Evolutionary conservation across 2,888 invertebrate genomes (phyloP).

Genomic region (Marasmarcha lunaedactyla): DNA sequence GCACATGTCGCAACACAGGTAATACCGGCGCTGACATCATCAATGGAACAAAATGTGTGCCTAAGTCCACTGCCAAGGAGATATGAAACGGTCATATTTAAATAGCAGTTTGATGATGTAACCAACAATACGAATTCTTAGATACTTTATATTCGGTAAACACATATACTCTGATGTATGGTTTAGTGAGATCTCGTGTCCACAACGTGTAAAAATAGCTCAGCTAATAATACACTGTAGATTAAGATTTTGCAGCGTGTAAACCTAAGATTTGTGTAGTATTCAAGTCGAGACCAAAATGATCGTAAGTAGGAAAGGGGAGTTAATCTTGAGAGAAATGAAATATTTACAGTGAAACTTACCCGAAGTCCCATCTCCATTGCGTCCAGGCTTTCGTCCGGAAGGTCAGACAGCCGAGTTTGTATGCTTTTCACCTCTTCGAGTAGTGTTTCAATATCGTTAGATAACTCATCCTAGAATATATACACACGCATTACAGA

Average conservation of each 20-base stretch:
- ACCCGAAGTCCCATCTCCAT: constrained; percentile 82
- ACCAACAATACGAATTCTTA: background rate
- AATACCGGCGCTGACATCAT: constrained; percentile 50
- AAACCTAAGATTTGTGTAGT: background rate
- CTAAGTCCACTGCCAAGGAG: constrained; percentile 32
- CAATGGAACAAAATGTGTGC: constrained; percentile 21
- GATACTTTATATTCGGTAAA: no score
- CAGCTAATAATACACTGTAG: no score
- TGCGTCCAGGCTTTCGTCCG: constrained; percentile 76
- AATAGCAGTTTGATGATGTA: background rate
- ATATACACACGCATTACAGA: constrained; percentile 59
- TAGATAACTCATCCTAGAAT: constrained; percentile 73
- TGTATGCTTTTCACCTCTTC: constrained; percentile 77
- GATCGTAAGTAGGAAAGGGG: constrained; percentile 20
- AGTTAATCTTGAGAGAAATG: constrained; percentile 20
- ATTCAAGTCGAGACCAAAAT: no score
- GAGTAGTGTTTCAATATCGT: constrained; percentile 78
- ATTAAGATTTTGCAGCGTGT: no score
- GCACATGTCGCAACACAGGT: constrained; percentile 21
- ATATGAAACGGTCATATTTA: background rate
- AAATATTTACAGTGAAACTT: constrained; percentile 48
- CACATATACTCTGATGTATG: no score
- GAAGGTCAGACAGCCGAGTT: constrained; percentile 75
- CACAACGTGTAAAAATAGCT: no score
- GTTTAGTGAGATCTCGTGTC: no score